Conservation (phyloP, 2,113 vertebrate species). For the Nanorana parkeri region DNA sequence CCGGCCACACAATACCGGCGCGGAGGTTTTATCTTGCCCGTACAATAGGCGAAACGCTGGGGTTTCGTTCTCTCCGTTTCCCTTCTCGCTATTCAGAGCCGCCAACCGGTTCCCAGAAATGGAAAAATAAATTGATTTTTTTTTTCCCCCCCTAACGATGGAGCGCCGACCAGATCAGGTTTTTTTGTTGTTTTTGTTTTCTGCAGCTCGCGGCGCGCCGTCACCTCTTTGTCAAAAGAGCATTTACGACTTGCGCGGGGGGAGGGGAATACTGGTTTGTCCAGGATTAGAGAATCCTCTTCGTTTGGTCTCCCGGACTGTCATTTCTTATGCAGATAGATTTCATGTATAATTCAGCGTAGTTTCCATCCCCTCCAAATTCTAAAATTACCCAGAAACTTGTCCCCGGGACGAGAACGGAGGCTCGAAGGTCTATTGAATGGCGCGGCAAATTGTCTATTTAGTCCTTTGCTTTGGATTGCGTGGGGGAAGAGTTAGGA, state of each 20-base stretch:
- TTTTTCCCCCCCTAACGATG: conserved; percentile 62
- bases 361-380: conserved; percentile 1
- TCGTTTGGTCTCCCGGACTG: background rate
- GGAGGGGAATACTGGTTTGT: background rate
- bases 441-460: conserved; percentile 41
- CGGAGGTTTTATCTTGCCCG: conserved; percentile 60
- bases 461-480: background rate
- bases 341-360: conserved; percentile 33
- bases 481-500: too few relatives aligned
- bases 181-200: conserved; percentile 48
- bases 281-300: conserved; percentile 13
- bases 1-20: conserved; percentile 63
- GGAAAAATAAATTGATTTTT: conserved; percentile 79
- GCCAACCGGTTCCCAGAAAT: conserved; percentile 64
- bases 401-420: background rate
- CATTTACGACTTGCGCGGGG: conserved; percentile 29
- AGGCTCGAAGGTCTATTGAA: conserved; percentile 27
- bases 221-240: conserved; percentile 42
- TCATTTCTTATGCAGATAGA: conserved; percentile 34
- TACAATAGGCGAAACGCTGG: conserved; percentile 60
- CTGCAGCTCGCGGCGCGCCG: conserved; percentile 67
- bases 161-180: conserved; percentile 66
- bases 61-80: conserved; percentile 56
- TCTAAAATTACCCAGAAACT: conserved; percentile 16
- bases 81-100: conserved; percentile 65